Conservation (phyloP, 37 sponge, comb jelly and placozoan genomes). For the Ianthella basta region DNA sequence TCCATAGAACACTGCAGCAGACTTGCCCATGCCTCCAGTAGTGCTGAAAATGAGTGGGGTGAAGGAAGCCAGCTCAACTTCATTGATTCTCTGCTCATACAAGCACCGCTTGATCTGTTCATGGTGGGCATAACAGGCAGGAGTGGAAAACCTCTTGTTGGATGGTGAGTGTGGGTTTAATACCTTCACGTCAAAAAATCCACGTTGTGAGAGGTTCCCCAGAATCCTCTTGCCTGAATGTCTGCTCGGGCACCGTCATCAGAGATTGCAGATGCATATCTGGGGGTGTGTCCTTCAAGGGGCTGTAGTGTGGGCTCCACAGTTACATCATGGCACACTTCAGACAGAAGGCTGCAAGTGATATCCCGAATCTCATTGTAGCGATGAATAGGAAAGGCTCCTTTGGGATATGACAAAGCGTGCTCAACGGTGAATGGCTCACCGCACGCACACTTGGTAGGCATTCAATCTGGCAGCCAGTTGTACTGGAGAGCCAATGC, state of each 20-base stretch:
- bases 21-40: conserved; percentile 14
- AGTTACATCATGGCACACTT: conserved; percentile 28
- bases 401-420: not conserved
- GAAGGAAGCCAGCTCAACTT: conserved; percentile 18
- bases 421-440: conserved; percentile 6
- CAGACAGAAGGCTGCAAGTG: conserved; percentile 11
- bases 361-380: conserved; percentile 19
- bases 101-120: not conserved
- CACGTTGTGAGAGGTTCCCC: conserved; percentile 12
- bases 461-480: conserved; percentile 22
- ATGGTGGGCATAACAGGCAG: conserved; percentile 7
- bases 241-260: conserved; percentile 15
- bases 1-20: conserved; percentile 12
- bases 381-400: conserved; percentile 2
- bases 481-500: not conserved
- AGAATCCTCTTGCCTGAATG: conserved; percentile 7
- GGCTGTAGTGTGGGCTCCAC: conserved; percentile 15
- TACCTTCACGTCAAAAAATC: conserved; percentile 31
- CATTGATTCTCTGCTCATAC: conserved; percentile 11
- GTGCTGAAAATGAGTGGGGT: conserved; percentile 10
- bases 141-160: conserved; percentile 17
- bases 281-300: not conserved
- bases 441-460: conserved; percentile 6
- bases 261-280: not conserved
- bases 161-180: conserved; percentile 24